Conservation (phyloP, 1,140 invertebrate genomes). For the Melipona quadrifasciata region DNA sequence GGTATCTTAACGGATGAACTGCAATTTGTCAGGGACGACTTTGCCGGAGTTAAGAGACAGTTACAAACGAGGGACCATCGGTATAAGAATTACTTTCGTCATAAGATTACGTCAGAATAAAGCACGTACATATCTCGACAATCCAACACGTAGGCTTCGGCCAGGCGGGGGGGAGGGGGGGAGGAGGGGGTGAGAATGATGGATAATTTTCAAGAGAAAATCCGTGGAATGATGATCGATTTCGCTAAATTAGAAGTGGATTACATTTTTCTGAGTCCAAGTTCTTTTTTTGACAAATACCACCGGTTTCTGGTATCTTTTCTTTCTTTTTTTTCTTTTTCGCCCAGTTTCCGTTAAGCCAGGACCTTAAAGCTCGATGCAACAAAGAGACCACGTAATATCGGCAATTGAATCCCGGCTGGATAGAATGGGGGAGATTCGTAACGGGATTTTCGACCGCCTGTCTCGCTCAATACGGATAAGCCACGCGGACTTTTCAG, state of each 20-base stretch:
- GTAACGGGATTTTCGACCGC: conserved; percentile 62
- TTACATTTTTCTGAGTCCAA: conserved; percentile 37
- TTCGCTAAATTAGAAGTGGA: conserved; percentile 32
- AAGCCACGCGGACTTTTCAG: conserved; percentile 60
- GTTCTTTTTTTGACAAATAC: conserved; percentile 58
- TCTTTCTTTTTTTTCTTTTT: too few relatives aligned
- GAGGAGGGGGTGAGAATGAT: background rate
- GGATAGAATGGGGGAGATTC: conserved; percentile 58
- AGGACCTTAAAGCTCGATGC: conserved; percentile 21
- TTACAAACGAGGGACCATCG: background rate
- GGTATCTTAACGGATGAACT: background rate
- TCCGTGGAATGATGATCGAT: conserved; percentile 32
- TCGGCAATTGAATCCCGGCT: conserved; percentile 63
- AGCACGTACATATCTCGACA: background rate
- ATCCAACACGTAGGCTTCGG: background rate
- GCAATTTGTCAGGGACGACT: background rate
- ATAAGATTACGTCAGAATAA: background rate
- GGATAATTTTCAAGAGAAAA: background rate
- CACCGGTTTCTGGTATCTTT: background rate
- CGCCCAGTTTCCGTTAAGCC: conserved; percentile 48
- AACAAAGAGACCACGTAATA: conserved; percentile 62
- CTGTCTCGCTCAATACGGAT: conserved; percentile 54
- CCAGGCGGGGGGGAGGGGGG: too few relatives aligned
- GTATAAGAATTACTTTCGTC: conserved; percentile 8
- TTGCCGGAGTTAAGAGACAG: background rate